These are phyloP conservation scores for Bombus difficillimus DNA, from an alignment of 1,140 invertebrate species.

Conservation along the genomic window DNA sequence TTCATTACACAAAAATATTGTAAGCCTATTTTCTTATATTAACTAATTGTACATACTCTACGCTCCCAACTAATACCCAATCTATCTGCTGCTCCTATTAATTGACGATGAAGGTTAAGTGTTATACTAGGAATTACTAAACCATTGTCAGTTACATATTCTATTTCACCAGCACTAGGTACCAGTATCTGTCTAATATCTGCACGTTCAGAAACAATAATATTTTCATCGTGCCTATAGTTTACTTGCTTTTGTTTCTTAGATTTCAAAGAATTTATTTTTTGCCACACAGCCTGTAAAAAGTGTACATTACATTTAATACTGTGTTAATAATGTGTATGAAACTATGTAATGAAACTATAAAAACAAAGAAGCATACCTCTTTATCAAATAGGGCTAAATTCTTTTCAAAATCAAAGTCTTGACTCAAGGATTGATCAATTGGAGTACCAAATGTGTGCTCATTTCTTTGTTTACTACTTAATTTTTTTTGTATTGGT, in stretches of 20 bases:
- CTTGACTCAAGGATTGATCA: conserved; percentile 85
- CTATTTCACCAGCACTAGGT: conserved; percentile 85
- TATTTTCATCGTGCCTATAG: conserved; percentile 93
- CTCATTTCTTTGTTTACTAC: conserved; percentile 80
- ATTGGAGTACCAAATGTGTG: conserved; percentile 86
- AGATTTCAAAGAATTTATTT: conserved; percentile 88
- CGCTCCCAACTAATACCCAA: conserved; percentile 87
- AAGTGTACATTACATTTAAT: conserved; percentile 3
- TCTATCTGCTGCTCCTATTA: conserved; percentile 87
- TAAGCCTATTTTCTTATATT: not conserved
- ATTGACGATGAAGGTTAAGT: conserved; percentile 85
- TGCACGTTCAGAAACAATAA: conserved; percentile 87
- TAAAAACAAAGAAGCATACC: conserved; percentile 80
- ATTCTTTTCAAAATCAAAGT: conserved; percentile 98
- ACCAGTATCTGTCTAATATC: conserved; percentile 88
- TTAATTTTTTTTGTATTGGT: conserved; percentile 67
- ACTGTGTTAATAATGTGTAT: not conserved
- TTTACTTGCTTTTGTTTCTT: conserved; percentile 85
- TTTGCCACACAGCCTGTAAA: conserved; percentile 83
- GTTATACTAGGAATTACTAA: conserved; percentile 91
- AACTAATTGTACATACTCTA: conserved; percentile 68
- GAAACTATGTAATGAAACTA: not conserved
- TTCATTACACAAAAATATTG: conserved; percentile 1
- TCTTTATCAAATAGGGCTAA: conserved; percentile 95
- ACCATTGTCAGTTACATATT: conserved; percentile 92